Evolutionary conservation across 2,888 invertebrate genomes (phyloP).

Genomic region (Erannis defoliaria): DNA sequence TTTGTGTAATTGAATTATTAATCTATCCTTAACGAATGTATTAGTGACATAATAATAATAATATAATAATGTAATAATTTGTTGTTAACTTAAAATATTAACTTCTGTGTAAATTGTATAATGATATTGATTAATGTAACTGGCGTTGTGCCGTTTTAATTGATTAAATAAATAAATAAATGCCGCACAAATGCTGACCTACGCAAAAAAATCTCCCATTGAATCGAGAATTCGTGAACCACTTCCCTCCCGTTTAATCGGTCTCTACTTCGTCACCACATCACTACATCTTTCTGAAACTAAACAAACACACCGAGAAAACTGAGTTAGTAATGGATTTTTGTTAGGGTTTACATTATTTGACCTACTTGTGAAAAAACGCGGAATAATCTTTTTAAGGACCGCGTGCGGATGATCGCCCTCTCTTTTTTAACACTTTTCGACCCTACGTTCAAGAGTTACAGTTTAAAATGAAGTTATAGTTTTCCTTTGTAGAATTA

Average conservation of each 20-base stretch:
- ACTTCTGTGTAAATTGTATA: no score
- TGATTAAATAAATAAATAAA: no score
- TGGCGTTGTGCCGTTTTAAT: no score
- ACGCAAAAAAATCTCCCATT: not conserved
- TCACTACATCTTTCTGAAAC: conserved; percentile 33
- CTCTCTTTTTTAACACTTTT: conserved; percentile 1
- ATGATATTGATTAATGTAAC: no score
- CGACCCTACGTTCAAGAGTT: conserved; percentile 26
- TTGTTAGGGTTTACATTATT: conserved; percentile 45
- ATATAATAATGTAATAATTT: no score
- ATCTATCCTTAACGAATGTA: no score
- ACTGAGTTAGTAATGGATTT: conserved; percentile 39
- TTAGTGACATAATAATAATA: no score
- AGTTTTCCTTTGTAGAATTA: conserved; percentile 3
- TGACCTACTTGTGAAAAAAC: conserved; percentile 65
- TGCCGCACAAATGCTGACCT: not conserved
- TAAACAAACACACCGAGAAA: conserved; percentile 32
- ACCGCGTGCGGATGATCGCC: conserved; percentile 41
- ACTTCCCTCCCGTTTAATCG: not conserved
- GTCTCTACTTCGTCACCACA: not conserved
- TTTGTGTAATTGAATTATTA: no score
- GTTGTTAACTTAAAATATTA: no score
- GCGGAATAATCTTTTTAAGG: conserved; percentile 52
- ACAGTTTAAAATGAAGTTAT: conserved; percentile 22
- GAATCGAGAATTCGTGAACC: not conserved